Evolutionary conservation across 2,797 vertebrate species (phyloP), one percentile per base, ranked within the genome.

Genomic region (Poeciliopsis infans): DNA sequence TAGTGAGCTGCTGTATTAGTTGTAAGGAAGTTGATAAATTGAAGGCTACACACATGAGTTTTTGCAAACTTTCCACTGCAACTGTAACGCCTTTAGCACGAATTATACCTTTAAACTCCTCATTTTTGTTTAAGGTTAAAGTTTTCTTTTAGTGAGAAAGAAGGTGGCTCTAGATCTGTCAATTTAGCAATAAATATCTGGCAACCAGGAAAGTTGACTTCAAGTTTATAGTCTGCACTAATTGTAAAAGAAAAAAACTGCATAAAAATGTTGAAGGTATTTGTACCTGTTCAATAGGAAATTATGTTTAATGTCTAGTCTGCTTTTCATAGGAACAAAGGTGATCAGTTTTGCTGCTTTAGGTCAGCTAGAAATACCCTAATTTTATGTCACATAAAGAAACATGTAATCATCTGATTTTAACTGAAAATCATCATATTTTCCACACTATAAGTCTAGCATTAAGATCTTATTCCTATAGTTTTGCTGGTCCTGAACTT

Each of bases 91-190:
- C 33, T 72, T 59, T 36, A 72, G 4, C 43, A 31, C 36, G 3
- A 43, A 49, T 47, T 72, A 61, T 12, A 43, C 28, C 39, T 49
- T 64, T 49, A 78, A 47, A 59, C 18, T 78, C 41, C 12, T 28
- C 43, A 49, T 43, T 46, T 46, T 46, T 45, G 5, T 45, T 71
- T 46, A 45, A 39, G 51, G 53, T 77, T 77, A n/a, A 61, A 61
- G 53, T n/a, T 6, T 28, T 53, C 33, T 28, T 31, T 68, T 41
- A n/a, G 15, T 66, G 36, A 68, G 39, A 25, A 68, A 41, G 49
- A 41, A 41, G 2, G 68, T n/a, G 5, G 23, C 33, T 64, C 6
- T 16, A 51, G 59, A 23, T 51, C 59, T 10, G 2, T 12, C 39
- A 16, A 7, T 70, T 28, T 46, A 70, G 25, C 43, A 25, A 43